These are phyloP conservation scores for Pterostichus madidus DNA, from an alignment of 2,888 invertebrate species.

Conservation along the genomic window DNA sequence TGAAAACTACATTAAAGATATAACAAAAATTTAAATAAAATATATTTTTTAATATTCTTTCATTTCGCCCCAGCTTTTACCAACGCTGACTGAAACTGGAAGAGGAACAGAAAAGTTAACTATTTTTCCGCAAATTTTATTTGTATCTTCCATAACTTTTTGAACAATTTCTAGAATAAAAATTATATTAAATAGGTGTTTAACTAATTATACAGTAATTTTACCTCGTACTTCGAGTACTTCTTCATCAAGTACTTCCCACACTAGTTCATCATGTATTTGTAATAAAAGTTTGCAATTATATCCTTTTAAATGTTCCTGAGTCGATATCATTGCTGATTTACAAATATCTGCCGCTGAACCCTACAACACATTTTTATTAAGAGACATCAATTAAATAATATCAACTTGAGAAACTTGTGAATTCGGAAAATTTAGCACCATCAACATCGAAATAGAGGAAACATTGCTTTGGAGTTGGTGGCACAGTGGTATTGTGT, in stretches of 20 bases:
- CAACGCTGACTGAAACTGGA: constrained; percentile 1
- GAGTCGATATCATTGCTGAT: constrained; percentile 76
- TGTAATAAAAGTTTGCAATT: constrained; percentile 76
- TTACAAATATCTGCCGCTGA: constrained; percentile 80
- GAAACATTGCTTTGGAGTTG: too few species aligned
- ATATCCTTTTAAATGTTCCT: constrained; percentile 71
- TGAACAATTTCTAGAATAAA: constrained; percentile 20
- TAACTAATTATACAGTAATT: neutral
- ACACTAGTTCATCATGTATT: constrained; percentile 80
- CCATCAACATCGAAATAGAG: too few species aligned
- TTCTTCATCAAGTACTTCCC: constrained; percentile 75
- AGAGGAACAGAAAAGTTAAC: neutral
- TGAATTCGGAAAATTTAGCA: too few species aligned
- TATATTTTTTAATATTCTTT: neutral
- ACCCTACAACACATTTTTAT: constrained; percentile 72
- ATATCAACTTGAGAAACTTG: too few species aligned
- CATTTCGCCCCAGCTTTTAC: constrained; percentile 28
- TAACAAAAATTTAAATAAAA: too few species aligned
- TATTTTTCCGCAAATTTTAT: neutral
- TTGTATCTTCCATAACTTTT: constrained; percentile 20
- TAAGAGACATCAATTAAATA: too few species aligned
- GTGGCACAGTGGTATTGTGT: too few species aligned
- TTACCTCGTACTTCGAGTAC: constrained; percentile 70
- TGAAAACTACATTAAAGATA: too few species aligned
- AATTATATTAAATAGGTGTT: neutral